Evolutionary conservation across 2,888 invertebrate species (phyloP), one percentile per base, ranked within the genome.

Genomic region (Idaea straminata): DNA sequence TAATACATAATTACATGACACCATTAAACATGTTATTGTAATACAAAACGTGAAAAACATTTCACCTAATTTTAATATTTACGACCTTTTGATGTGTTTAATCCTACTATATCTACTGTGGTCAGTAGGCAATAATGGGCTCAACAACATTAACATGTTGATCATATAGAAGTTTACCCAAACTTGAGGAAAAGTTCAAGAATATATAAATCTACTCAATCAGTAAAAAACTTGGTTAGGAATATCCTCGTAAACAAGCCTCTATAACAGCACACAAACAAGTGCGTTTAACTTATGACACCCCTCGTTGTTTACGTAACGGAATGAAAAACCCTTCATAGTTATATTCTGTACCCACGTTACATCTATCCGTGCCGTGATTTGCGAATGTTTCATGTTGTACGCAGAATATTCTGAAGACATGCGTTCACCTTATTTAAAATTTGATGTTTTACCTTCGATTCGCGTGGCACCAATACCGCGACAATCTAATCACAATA

Each of bases 401-500:
- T 76, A 74, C 74, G 76, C 75, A 66, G 76, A 77, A 78, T 78
- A 76, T 70, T 74, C 69, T 15, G 63, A 70, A 76, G 76, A 76
- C 74, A 78, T 76, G 79, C 80, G 78, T 74, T 77, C 73, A 75
- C 77, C 81, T 83, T 82, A 81, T 87, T 85, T 81, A 83, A 86
- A 85, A 83, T 85, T 86, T 83, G 80, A 86, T 85, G 82, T 79
- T 73, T 70, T 73, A 78, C 80, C 80, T 83, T 84, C 84, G 83
- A 86, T 86, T 81, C 80, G 77, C 79, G 81, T 79, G 80, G 79
- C 79, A 76, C 76, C 78, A 78, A 78, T 77, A 79, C 76, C 80
- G 81, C 85, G 84, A 87, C 84, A 85, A 87, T 87, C 87, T 86
- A 86, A 87, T 87, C 87, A 85, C 83, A 87, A 84, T 86, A 82